These are phyloP conservation scores for Hyperoodon ampullatus DNA, from an alignment of 2,113 vertebrate genomes.

Conservation along the genomic window DNA sequence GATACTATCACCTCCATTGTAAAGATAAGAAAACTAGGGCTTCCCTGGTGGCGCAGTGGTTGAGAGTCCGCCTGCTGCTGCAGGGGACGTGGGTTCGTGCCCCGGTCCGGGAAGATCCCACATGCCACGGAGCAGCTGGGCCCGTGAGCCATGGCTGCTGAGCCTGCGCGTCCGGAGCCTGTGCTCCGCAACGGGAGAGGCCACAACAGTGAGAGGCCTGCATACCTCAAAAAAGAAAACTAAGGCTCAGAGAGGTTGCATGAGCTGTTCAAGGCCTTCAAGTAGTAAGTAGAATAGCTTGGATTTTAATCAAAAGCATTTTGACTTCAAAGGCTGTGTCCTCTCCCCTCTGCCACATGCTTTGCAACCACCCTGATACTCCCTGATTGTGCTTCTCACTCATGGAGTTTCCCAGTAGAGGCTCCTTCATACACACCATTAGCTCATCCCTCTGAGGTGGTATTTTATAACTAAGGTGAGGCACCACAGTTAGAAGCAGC, in stretches of 20 bases:
- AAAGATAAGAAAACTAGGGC: neutral
- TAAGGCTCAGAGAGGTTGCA: neutral
- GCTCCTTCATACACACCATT: slow-evolving; percentile 11
- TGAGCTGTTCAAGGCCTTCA: neutral
- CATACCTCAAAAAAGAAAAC: neutral
- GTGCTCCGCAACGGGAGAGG: too few relatives aligned
- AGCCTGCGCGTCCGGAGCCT: too few relatives aligned
- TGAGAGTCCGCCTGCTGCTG: too few relatives aligned
- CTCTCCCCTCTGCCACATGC: neutral
- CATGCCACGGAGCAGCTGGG: too few relatives aligned
- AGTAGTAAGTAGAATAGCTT: neutral
- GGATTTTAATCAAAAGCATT: neutral
- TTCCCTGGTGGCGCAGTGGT: too few relatives aligned
- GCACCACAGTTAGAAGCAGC: slow-evolving; percentile 14
- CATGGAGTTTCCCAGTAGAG: neutral
- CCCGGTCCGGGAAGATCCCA: too few relatives aligned
- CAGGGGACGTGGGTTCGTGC: too few relatives aligned
- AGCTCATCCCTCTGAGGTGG: slow-evolving; percentile 6
- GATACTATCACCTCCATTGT: neutral
- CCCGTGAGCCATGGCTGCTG: too few relatives aligned
- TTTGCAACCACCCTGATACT: neutral
- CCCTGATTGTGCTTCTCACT: neutral
- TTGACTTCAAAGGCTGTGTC: neutral
- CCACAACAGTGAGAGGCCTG: too few relatives aligned
- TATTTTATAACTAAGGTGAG: slow-evolving; percentile 55